Conservation (phyloP, 1,140 invertebrate genomes). For the Sycophaga agraensis region DNA sequence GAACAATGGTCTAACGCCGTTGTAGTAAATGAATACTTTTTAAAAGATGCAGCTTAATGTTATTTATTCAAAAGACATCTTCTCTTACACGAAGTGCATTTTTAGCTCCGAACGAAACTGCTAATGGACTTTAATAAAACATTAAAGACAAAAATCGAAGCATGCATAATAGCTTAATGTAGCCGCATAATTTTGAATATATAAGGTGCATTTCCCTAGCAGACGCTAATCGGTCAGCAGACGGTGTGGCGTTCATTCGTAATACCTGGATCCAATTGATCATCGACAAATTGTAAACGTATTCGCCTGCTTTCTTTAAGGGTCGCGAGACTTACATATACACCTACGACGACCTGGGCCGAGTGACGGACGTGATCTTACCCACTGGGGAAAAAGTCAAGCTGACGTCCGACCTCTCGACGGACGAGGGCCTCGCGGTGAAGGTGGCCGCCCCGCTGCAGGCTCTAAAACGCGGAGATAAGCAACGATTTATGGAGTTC, state of each 20-base stretch:
- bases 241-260: no score
- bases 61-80: no score
- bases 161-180: background rate
- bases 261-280: conserved; percentile 11
- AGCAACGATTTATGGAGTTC: conserved; percentile 49
- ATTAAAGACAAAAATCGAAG: no score
- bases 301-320: conserved; percentile 52
- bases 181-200: background rate
- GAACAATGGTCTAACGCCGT: no score
- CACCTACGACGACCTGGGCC: conserved; percentile 83
- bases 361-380: conserved; percentile 80
- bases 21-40: no score
- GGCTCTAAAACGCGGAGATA: conserved; percentile 49
- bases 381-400: conserved; percentile 87
- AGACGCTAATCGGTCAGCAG: no score
- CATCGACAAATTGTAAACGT: conserved; percentile 27
- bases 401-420: conserved; percentile 72
- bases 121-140: conserved; percentile 1
- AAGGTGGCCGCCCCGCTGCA: conserved; percentile 62
- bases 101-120: no score
- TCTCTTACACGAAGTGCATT: no score
- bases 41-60: no score
- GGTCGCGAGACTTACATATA: conserved; percentile 87
- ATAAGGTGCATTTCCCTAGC: no score
- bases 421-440: conserved; percentile 73